These are phyloP conservation scores for Acanthurus lineatus DNA, from an alignment of 2,797 vertebrate genomes.

Conservation along the genomic window DNA sequence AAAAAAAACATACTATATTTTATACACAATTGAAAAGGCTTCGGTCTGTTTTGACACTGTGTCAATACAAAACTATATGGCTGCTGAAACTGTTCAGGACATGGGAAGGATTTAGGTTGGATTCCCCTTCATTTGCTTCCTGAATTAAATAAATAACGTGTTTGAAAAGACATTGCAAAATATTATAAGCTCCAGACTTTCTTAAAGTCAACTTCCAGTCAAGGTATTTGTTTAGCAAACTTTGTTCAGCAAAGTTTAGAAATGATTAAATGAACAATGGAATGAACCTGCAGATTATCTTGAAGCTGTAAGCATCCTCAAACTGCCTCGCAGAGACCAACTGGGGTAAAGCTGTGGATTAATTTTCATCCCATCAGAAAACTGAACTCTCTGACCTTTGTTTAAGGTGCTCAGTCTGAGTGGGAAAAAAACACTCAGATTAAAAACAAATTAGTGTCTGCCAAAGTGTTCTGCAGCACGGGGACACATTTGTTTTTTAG, in stretches of 20 bases:
- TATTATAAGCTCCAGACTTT: background rate
- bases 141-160: background rate
- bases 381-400: constrained; percentile 58
- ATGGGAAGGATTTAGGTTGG: background rate
- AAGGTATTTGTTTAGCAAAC: background rate
- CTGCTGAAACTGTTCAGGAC: background rate
- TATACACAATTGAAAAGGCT: no score
- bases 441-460: constrained; percentile 45
- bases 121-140: background rate
- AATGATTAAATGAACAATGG: constrained; percentile 6
- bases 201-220: background rate
- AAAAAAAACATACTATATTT: no score
- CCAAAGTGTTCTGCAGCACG: constrained; percentile 17
- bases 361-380: constrained; percentile 42
- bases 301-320: constrained; percentile 18
- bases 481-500: background rate
- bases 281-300: constrained; percentile 24
- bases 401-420: constrained; percentile 50
- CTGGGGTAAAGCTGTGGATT: constrained; percentile 49
- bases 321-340: constrained; percentile 26
- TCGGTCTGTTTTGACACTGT: no score
- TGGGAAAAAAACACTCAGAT: constrained; percentile 50
- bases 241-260: no score
- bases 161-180: background rate
- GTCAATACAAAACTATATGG: no score